Percentiles rank a stretch among this genome's conserved stretches.
Conservation (phyloP, 2,113 vertebrate species). For the Mormyrus lacerda region DNA sequence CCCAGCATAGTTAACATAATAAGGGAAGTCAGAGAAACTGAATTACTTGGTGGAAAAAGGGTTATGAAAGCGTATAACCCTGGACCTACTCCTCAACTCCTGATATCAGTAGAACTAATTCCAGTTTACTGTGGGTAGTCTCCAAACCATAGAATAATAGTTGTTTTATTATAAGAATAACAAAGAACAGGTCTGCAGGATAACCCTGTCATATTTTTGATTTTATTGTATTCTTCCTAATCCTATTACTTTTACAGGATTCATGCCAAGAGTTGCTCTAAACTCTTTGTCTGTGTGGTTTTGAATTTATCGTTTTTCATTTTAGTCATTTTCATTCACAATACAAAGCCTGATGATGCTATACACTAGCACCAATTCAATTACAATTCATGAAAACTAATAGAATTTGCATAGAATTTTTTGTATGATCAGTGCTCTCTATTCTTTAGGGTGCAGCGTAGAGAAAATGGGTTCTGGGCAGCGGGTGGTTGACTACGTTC, state of each 20-base stretch:
- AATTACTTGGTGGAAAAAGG: constrained; percentile 31
- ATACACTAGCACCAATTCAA: neutral
- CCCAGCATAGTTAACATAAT: neutral
- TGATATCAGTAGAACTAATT: constrained; percentile 18
- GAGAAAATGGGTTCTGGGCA: neutral
- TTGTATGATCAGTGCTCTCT: neutral
- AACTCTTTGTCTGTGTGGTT: neutral
- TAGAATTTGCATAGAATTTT: neutral
- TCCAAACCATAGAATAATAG: constrained; percentile 25
- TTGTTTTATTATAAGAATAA: constrained; percentile 2
- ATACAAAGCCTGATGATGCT: neutral
- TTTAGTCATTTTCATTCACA: neutral
- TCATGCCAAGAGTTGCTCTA: neutral
- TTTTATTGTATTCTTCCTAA: neutral
- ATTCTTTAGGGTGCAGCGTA: neutral
- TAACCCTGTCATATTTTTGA: constrained; percentile 1
- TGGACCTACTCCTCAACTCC: constrained; percentile 26
- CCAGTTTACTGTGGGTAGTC: neutral
- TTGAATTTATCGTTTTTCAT: neutral
- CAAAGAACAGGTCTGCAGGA: neutral
- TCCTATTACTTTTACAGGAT: neutral
- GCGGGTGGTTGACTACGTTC: neutral
- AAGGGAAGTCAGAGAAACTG: constrained; percentile 3
- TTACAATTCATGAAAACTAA: neutral
- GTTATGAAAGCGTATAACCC: constrained; percentile 26